These are phyloP conservation scores for Liasis olivaceus DNA, from an alignment of 2,797 vertebrate genomes.

Conservation along the genomic window DNA sequence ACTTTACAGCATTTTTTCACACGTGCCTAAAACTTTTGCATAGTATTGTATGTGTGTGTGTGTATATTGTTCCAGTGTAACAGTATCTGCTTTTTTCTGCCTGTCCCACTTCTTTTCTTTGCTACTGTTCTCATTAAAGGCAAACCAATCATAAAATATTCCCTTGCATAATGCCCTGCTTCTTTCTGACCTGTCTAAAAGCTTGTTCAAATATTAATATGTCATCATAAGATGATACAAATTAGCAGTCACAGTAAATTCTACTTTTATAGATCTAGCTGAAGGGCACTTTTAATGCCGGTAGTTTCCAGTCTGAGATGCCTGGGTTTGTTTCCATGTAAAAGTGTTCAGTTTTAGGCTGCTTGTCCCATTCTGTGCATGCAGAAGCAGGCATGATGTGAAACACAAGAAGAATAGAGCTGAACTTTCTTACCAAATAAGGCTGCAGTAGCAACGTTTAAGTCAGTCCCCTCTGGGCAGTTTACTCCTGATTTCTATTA, in stretches of 20 bases:
- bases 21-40: too few relatives aligned
- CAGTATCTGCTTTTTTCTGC: not conserved
- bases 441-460: slow-evolving; percentile 38
- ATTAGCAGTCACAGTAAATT: not conserved
- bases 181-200: not conserved
- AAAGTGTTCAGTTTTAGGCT: not conserved
- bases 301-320: not conserved
- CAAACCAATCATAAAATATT: not conserved
- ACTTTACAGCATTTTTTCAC: too few relatives aligned
- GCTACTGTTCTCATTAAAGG: slow-evolving; percentile 14
- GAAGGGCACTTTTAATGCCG: slow-evolving; percentile 17
- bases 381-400: slow-evolving; percentile 44
- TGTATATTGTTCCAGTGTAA: slow-evolving; percentile 15
- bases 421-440: slow-evolving; percentile 59
- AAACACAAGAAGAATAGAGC: slow-evolving; percentile 36
- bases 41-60: too few relatives aligned
- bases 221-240: not conserved
- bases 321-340: not conserved
- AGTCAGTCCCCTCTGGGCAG: slow-evolving; percentile 45
- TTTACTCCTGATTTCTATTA: slow-evolving; percentile 34
- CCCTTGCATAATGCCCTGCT: not conserved
- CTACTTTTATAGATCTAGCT: not conserved
- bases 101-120: not conserved
- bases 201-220: not conserved
- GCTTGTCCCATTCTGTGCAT: slow-evolving; percentile 36